Evolutionary conservation across 2,888 invertebrate genomes (phyloP).

Genomic region (Drosophila algonquin): DNA sequence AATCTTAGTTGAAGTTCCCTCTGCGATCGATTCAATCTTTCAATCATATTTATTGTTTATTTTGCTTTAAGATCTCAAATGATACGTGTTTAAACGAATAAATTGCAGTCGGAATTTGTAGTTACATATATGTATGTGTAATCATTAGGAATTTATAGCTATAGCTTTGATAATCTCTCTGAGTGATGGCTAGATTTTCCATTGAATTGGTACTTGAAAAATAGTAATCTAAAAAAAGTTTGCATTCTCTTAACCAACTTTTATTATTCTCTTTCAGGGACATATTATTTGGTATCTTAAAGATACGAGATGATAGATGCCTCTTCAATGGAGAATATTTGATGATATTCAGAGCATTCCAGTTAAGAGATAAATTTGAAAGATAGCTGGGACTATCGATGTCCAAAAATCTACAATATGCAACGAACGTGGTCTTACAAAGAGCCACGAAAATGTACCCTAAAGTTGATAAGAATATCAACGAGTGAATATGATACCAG

Average conservation of each 20-base stretch:
- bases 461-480: conserved; percentile 50
- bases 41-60: conserved; percentile 15
- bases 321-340: not conserved
- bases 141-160: not conserved
- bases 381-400: not conserved
- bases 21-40: not conserved
- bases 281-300: not conserved
- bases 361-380: not conserved
- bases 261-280: not conserved
- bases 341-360: not conserved
- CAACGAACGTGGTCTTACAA: conserved; percentile 13
- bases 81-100: conserved; percentile 5
- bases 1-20: conserved; percentile 49
- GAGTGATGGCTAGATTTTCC: too few species aligned
- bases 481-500: conserved; percentile 19
- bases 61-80: not conserved
- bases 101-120: not conserved
- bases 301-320: not conserved
- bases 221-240: not conserved
- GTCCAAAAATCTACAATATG: not conserved
- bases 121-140: not conserved
- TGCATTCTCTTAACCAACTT: not conserved
- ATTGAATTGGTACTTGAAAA: too few species aligned
- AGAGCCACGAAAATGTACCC: conserved; percentile 38
- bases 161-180: not conserved